Evolutionary conservation across 2,888 invertebrate genomes (phyloP).

Genomic region (Lithodes maja): DNA sequence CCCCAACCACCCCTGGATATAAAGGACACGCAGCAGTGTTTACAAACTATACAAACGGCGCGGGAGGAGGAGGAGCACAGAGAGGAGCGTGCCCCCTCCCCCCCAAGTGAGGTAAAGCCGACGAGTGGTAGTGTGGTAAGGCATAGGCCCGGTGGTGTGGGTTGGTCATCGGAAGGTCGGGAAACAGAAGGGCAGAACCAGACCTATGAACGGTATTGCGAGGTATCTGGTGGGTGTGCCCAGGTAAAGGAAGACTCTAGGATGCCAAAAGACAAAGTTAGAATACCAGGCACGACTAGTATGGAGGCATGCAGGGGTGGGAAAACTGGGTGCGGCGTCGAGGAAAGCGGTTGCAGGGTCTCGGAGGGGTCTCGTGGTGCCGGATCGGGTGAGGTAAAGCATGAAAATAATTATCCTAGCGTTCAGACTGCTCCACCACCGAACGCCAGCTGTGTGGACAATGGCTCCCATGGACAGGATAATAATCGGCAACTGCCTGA

Average conservation of each 20-base stretch:
- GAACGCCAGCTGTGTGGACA: neutral
- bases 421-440: no score
- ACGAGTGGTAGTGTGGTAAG: slow-evolving; percentile 34
- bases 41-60: slow-evolving; percentile 23
- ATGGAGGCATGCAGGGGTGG: no score
- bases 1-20: neutral
- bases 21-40: slow-evolving; percentile 15
- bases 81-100: slow-evolving; percentile 23
- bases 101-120: slow-evolving; percentile 8
- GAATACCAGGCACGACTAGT: no score
- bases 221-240: neutral
- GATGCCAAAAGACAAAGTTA: no score
- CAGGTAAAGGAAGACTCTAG: neutral
- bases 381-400: no score
- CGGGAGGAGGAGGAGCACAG: slow-evolving; percentile 19
- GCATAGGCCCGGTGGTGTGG: slow-evolving; percentile 1
- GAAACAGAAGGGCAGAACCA: neutral
- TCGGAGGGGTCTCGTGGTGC: no score
- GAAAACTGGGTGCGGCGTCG: no score
- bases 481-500: neutral
- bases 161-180: slow-evolving; percentile 6
- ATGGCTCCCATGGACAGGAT: neutral
- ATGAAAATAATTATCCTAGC: no score
- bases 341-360: no score
- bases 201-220: neutral